Evolutionary conservation across 2,888 invertebrate genomes (phyloP).

Genomic region (Meliscaeva auricollis): DNA sequence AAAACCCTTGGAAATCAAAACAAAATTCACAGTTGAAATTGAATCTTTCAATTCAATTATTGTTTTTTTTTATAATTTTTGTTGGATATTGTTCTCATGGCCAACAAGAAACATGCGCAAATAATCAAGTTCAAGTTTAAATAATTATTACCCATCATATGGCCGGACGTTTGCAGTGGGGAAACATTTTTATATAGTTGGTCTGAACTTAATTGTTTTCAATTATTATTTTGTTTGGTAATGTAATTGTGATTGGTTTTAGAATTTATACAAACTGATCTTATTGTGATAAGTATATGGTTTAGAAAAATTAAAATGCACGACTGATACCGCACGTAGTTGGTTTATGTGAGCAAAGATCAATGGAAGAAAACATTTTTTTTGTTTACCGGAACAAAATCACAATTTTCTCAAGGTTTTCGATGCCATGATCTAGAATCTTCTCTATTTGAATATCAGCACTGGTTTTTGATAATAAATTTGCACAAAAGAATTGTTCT

Average conservation of each 20-base stretch:
- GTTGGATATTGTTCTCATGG: not conserved
- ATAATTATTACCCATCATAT: not conserved
- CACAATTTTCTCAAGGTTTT: no score
- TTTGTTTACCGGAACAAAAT: no score
- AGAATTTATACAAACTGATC: not conserved
- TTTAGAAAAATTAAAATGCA: not conserved
- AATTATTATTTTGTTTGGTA: not conserved
- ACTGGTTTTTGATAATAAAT: no score
- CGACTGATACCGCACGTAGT: no score
- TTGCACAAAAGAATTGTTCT: no score
- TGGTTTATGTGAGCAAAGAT: no score
- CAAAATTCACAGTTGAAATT: no score
- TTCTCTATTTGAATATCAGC: no score
- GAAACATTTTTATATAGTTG: not conserved
- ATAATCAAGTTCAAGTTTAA: slow-evolving; percentile 20
- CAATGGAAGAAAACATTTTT: no score
- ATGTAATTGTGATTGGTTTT: not conserved
- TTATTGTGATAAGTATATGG: not conserved
- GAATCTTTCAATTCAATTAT: not conserved
- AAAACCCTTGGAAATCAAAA: not conserved
- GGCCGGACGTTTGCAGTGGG: not conserved
- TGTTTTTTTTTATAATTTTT: not conserved
- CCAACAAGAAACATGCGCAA: not conserved
- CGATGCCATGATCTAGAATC: no score
- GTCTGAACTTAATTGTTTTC: slow-evolving; percentile 9